phyloP scores from a whole-genome alignment of 2,888 invertebrate species.

The Plemyria rubiginata region DNA sequence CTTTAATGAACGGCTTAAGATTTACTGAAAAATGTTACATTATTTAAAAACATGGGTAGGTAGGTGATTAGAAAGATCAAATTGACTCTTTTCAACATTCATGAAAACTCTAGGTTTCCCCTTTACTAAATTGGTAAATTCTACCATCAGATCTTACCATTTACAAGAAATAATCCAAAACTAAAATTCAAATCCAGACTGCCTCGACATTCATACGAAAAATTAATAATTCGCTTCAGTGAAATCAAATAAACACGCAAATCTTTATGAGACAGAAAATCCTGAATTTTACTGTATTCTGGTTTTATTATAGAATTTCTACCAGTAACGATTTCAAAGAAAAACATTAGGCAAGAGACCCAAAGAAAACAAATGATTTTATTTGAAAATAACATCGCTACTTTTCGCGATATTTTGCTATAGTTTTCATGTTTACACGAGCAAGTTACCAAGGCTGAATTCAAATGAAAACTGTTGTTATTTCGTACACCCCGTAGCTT shows the following conservation, averaged over 20 bases:
- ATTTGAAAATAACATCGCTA: constrained; percentile 12
- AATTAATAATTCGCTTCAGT: constrained; percentile 50
- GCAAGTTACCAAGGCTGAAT: constrained; percentile 41
- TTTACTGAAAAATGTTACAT: constrained; percentile 23
- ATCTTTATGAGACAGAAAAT: constrained; percentile 51
- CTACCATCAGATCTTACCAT: constrained; percentile 54
- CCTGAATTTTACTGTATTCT: constrained; percentile 25
- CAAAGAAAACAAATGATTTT: neutral
- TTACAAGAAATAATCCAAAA: constrained; percentile 62
- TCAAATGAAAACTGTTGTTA: constrained; percentile 49
- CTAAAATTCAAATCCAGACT: constrained; percentile 56
- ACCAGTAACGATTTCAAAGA: constrained; percentile 5
- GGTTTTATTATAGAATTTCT: constrained; percentile 16
- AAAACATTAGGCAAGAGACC: neutral
- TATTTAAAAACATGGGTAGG: neutral
- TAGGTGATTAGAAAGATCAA: too few species aligned
- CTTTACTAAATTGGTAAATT: too few species aligned
- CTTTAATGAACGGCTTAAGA: constrained; percentile 9
- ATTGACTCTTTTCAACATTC: too few species aligned
- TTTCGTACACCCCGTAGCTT: constrained; percentile 39
- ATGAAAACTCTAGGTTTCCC: too few species aligned
- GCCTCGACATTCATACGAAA: constrained; percentile 45
- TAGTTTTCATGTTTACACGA: constrained; percentile 9
- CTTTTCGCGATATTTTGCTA: constrained; percentile 14
- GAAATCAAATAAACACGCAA: constrained; percentile 49